Evolutionary conservation across 2,113 vertebrate species (phyloP).

Genomic region (Oenanthe melanoleuca): DNA sequence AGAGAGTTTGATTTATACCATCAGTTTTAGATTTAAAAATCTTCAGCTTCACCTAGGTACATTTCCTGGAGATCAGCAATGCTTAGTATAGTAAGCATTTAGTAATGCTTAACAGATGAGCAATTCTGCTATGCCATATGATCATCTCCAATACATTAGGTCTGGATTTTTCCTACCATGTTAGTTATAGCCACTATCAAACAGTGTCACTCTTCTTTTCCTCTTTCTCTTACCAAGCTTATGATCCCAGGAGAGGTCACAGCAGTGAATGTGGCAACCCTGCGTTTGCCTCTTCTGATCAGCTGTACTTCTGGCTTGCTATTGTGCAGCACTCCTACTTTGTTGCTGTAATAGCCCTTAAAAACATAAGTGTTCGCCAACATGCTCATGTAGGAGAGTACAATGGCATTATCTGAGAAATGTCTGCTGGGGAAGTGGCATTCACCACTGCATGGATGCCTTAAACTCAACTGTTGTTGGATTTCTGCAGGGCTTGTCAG

Average conservation of each 20-base stretch:
- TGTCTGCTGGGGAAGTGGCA: neutral
- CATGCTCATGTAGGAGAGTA: neutral
- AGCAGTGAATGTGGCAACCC: neutral
- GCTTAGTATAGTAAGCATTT: constrained; percentile 21
- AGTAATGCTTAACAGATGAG: constrained; percentile 55
- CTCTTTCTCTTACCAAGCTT: neutral
- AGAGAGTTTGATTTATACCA: constrained; percentile 52
- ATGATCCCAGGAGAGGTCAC: neutral
- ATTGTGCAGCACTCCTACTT: neutral
- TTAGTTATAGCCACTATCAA: neutral
- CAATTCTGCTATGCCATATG: constrained; percentile 8
- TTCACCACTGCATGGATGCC: neutral
- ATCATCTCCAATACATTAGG: neutral
- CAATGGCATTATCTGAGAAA: neutral
- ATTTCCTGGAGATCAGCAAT: constrained; percentile 57
- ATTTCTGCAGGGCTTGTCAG: neutral
- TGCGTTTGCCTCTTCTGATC: neutral
- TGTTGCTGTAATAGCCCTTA: neutral
- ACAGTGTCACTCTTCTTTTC: neutral
- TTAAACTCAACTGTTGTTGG: neutral
- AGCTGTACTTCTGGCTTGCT: neutral
- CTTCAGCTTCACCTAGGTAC: constrained; percentile 57
- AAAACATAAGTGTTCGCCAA: neutral
- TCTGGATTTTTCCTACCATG: neutral
- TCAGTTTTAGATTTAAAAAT: constrained; percentile 62